Percentiles rank a stretch among this genome's conserved stretches.
These are phyloP conservation scores for Drosophila incognita DNA, from an alignment of 2,888 invertebrate species.

Conservation along the genomic window DNA sequence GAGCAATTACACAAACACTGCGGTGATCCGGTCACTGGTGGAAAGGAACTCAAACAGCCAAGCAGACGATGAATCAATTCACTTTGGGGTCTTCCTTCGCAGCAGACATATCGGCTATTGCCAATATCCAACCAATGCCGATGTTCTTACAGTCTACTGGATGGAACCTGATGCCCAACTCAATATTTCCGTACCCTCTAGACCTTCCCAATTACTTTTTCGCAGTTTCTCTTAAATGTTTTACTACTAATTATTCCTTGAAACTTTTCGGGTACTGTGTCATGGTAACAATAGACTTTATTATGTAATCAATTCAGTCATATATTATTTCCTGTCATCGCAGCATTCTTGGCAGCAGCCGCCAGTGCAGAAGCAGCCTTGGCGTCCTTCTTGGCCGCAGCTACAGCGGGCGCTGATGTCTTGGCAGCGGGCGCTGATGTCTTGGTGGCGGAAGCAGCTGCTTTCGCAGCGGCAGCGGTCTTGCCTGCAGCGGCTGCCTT, in stretches of 20 bases:
- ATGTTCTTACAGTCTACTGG: neutral
- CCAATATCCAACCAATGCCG: neutral
- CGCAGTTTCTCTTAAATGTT: neutral
- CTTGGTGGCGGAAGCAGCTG: conserved; percentile 61
- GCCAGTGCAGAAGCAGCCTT: conserved; percentile 62
- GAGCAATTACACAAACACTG: no score
- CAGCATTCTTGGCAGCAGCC: conserved; percentile 26
- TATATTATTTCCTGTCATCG: neutral
- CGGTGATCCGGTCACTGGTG: no score
- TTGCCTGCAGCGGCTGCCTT: conserved; percentile 85
- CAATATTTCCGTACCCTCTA: neutral
- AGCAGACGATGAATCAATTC: no score
- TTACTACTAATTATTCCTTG: neutral
- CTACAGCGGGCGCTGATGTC: conserved; percentile 68
- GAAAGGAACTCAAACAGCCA: no score
- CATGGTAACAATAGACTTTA: neutral
- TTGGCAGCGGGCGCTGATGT: conserved; percentile 57
- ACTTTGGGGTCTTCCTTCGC: neutral
- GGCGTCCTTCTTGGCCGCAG: conserved; percentile 70
- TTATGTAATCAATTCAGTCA: neutral
- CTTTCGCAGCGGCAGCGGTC: conserved; percentile 52
- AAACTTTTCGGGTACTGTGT: neutral
- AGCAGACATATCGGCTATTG: neutral
- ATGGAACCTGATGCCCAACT: no score
- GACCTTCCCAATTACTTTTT: neutral